These are phyloP conservation scores for Linyphia triangularis DNA, from an alignment of 2,888 invertebrate species.

Conservation along the genomic window DNA sequence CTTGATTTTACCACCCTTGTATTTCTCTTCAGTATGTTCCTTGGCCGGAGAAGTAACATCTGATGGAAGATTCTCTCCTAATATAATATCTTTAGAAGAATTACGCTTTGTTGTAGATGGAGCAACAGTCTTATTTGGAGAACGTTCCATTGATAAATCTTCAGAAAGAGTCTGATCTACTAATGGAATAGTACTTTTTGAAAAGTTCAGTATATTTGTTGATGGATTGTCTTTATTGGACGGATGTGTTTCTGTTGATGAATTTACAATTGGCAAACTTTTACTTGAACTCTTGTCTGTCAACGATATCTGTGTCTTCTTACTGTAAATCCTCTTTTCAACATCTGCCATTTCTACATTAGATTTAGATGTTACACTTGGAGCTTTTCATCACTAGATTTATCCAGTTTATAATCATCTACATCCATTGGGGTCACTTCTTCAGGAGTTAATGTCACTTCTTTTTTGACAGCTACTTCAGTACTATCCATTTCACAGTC, in stretches of 20 bases:
- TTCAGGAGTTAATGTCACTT: not conserved
- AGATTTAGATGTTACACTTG: not conserved
- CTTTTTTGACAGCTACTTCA: conserved; percentile 31
- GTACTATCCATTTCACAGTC: not conserved
- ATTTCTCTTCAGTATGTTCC: conserved; percentile 11
- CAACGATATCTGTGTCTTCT: not conserved
- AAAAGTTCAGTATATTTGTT: not conserved
- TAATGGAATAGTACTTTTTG: too few relatives aligned
- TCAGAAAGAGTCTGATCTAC: not conserved
- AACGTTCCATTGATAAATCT: not conserved
- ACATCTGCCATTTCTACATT: conserved; percentile 39
- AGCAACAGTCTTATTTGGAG: not conserved
- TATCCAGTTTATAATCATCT: not conserved
- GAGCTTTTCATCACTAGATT: not conserved
- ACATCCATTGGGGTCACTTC: conserved; percentile 38
- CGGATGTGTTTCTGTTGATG: not conserved
- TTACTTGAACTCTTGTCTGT: not conserved
- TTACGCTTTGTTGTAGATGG: not conserved
- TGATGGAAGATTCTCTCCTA: not conserved
- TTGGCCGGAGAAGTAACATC: not conserved
- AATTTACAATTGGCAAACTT: not conserved
- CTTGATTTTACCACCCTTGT: conserved; percentile 57
- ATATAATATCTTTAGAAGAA: not conserved
- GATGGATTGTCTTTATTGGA: too few relatives aligned
- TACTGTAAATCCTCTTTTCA: not conserved